phyloP scores from a whole-genome alignment of 2,888 invertebrate species.

The Stratiomys singularior region DNA sequence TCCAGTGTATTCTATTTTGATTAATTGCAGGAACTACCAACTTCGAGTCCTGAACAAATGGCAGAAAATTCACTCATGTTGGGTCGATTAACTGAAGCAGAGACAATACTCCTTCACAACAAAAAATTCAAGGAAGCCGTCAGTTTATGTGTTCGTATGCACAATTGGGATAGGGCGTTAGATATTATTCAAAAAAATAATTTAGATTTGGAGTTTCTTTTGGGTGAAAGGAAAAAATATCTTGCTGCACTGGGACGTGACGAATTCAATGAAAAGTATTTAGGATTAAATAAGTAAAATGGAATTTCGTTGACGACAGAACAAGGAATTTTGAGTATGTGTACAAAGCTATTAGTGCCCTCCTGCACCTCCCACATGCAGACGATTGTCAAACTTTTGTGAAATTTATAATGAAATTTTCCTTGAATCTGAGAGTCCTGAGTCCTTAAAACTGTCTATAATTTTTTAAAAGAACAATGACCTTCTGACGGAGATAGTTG shows the following conservation, averaged over 20 bases:
- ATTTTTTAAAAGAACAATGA: too few species aligned
- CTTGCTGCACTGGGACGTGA: slow-evolving; percentile 60
- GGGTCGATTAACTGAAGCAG: slow-evolving; percentile 63
- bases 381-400: too few species aligned
- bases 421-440: too few species aligned
- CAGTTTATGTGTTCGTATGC: slow-evolving; percentile 62
- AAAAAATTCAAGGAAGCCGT: slow-evolving; percentile 61
- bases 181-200: slow-evolving; percentile 62
- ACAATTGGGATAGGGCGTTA: slow-evolving; percentile 63
- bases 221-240: slow-evolving; percentile 61
- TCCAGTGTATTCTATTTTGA: neutral
- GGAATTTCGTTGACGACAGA: too few species aligned
- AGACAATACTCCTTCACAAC: slow-evolving; percentile 64
- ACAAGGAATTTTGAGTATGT: too few species aligned
- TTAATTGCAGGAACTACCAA: slow-evolving; percentile 51
- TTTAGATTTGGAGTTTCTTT: slow-evolving; percentile 57
- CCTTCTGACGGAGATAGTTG: too few species aligned
- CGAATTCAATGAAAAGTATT: slow-evolving; percentile 60
- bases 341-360: too few species aligned
- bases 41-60: slow-evolving; percentile 64
- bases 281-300: slow-evolving; percentile 52
- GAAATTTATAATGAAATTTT: too few species aligned
- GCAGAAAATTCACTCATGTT: slow-evolving; percentile 65
- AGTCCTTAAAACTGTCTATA: too few species aligned
- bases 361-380: too few species aligned